Conservation (phyloP, 2,113 vertebrate species). For the Alexandromys fortis region DNA sequence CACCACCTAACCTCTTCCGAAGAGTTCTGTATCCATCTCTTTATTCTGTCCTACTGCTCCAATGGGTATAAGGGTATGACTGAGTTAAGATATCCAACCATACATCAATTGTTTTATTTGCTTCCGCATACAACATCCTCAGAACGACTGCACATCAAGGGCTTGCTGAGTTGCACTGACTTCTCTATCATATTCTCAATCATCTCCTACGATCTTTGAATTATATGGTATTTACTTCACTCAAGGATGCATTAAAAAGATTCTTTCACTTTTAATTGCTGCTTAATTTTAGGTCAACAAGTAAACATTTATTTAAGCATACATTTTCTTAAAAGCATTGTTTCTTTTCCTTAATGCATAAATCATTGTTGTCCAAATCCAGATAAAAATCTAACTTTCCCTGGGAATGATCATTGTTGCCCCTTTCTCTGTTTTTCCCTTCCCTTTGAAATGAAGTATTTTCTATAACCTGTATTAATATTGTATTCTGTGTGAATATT, state of each 20-base stretch:
- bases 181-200: neutral
- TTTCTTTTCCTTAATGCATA: neutral
- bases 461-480: neutral
- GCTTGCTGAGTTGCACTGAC: too few relatives aligned
- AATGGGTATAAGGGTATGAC: neutral
- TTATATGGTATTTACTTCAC: neutral
- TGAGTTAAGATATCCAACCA: neutral
- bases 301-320: neutral
- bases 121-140: neutral
- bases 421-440: neutral
- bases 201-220: neutral
- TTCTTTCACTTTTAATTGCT: too few relatives aligned
- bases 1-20: neutral
- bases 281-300: neutral
- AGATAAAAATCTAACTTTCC: neutral
- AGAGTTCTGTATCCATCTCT: neutral
- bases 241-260: neutral
- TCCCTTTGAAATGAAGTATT: neutral
- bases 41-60: neutral
- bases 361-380: neutral
- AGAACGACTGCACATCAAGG: neutral
- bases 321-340: neutral
- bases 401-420: neutral
- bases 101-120: neutral
- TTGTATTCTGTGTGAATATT: neutral